Evolutionary conservation across 37 sponge, comb jelly and placozoan genomes (phyloP).

Genomic region (Spongilla lacustris): DNA sequence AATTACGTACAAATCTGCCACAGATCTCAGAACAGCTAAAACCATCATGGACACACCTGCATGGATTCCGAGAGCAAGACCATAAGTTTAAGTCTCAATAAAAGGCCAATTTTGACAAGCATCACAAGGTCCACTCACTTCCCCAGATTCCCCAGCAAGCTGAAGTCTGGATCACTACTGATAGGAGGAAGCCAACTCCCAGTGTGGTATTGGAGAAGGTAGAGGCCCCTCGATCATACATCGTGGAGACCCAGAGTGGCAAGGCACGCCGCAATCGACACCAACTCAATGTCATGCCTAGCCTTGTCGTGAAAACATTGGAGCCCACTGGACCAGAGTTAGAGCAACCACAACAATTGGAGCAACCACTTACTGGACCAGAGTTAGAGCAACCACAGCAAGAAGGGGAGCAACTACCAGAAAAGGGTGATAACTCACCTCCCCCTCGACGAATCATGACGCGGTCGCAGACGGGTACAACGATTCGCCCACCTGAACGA

Average conservation of each 20-base stretch:
- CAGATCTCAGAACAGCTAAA: background rate
- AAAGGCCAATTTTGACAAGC: slow-evolving; percentile 31
- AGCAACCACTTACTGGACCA: too few relatives aligned
- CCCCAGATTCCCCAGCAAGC: slow-evolving; percentile 17
- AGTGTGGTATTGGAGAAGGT: slow-evolving; percentile 12
- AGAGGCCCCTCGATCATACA: slow-evolving; percentile 27
- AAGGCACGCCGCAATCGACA: slow-evolving; percentile 16
- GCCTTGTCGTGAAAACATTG: too few relatives aligned
- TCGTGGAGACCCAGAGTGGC: slow-evolving; percentile 35
- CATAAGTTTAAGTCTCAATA: slow-evolving; percentile 26
- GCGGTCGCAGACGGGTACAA: too few relatives aligned
- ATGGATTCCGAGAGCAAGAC: slow-evolving; percentile 14
- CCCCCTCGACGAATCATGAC: too few relatives aligned
- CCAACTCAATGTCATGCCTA: slow-evolving; percentile 12
- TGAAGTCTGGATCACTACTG: slow-evolving; percentile 49
- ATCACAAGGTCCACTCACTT: slow-evolving; percentile 19
- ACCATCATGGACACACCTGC: slow-evolving; percentile 51
- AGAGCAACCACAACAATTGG: too few relatives aligned
- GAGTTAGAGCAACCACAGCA: too few relatives aligned
- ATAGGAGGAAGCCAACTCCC: background rate
- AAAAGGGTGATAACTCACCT: too few relatives aligned
- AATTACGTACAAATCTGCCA: slow-evolving; percentile 29
- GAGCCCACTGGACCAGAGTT: too few relatives aligned
- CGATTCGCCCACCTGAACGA: too few relatives aligned
- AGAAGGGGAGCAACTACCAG: too few relatives aligned